Conservation (phyloP, 1,140 invertebrate genomes). For the Aphelinus certus region DNA sequence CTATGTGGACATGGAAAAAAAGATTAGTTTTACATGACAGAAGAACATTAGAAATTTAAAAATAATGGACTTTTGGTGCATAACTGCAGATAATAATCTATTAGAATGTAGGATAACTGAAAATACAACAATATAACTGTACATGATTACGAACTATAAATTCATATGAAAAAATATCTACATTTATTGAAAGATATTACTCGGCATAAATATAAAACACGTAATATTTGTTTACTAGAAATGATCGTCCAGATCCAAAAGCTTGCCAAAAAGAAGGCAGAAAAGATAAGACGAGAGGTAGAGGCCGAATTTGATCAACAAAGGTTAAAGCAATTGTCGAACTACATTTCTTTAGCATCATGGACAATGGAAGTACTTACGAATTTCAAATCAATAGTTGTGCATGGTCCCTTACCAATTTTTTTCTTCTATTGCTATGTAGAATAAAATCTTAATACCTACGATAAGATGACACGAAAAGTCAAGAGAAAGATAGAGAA, state of each 20-base stretch:
- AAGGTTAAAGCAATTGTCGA: not conserved
- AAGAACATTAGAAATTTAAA: no score
- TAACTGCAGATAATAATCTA: no score
- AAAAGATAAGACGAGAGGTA: conserved; percentile 8
- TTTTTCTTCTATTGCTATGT: not conserved
- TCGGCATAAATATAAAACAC: no score
- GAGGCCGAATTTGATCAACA: not conserved
- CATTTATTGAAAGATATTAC: no score
- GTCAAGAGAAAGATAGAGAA: conserved; percentile 1
- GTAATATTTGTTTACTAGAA: conserved; percentile 10
- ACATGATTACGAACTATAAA: no score
- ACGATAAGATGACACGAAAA: not conserved
- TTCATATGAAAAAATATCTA: no score
- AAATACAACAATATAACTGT: no score
- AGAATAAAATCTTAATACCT: conserved; percentile 4
- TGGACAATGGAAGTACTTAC: not conserved
- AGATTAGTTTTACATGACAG: no score
- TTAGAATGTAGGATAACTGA: no score
- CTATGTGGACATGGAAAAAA: no score
- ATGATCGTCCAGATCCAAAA: conserved; percentile 11
- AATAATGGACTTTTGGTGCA: no score
- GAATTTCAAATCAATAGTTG: conserved; percentile 6
- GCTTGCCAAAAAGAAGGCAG: not conserved
- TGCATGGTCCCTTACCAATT: conserved; percentile 16
- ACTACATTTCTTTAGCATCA: not conserved